These are phyloP conservation scores for Aphis gossypii DNA, from an alignment of 1,140 invertebrate species.

Conservation along the genomic window DNA sequence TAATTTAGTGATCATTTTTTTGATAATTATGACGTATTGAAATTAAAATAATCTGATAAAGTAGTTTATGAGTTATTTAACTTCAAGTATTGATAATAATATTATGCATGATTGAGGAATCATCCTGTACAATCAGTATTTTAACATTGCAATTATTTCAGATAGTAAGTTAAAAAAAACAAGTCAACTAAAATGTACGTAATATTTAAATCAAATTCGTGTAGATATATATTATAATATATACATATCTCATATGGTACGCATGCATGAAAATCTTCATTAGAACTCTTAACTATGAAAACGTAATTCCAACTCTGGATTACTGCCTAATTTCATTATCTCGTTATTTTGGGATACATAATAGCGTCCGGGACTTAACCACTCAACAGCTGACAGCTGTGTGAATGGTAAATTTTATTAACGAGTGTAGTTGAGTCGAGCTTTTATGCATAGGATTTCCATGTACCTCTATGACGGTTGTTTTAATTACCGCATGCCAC, in stretches of 20 bases:
- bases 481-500: constrained; percentile 32
- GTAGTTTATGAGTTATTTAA: no score
- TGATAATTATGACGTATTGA: no score
- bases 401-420: constrained; percentile 27
- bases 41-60: no score
- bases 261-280: background rate
- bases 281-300: background rate
- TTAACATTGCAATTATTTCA: no score
- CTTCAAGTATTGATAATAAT: no score
- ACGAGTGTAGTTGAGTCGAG: background rate
- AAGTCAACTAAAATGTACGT: no score
- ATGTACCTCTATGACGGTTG: background rate
- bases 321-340: background rate
- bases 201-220: no score
- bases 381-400: constrained; percentile 17
- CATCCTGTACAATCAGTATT: no score
- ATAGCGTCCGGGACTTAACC: background rate
- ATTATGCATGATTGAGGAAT: no score
- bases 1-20: no score
- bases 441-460: background rate
- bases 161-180: no score
- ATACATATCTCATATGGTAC: background rate
- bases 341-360: background rate
- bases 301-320: background rate
- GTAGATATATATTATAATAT: no score